These are phyloP conservation scores for Holothuria scabra DNA, from an alignment of 53 echinoderm and acorn worm genomes.

Conservation along the genomic window DNA sequence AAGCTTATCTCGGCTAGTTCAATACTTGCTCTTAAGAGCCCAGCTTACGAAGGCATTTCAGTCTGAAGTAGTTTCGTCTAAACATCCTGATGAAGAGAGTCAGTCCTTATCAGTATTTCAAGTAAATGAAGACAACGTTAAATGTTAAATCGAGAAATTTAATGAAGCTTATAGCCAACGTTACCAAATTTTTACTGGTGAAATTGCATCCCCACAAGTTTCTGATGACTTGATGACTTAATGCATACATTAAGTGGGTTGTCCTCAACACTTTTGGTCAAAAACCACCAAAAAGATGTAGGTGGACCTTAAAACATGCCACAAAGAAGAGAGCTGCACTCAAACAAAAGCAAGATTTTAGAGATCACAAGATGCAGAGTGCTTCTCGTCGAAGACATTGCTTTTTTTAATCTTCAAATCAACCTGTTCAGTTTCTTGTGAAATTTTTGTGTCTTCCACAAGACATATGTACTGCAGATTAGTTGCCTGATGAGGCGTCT, in stretches of 20 bases:
- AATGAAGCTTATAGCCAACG: neutral
- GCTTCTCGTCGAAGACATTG: constrained; percentile 9
- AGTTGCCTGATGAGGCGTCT: constrained; percentile 8
- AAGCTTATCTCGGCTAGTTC: neutral
- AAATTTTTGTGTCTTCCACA: constrained; percentile 20
- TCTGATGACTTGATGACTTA: too few relatives aligned
- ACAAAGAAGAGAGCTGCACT: neutral
- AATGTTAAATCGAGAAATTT: neutral
- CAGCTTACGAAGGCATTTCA: neutral
- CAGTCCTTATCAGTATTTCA: neutral
- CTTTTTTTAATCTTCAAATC: constrained; percentile 20
- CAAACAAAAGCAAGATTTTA: constrained; percentile 13
- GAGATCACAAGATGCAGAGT: constrained; percentile 20
- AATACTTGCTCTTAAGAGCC: neutral
- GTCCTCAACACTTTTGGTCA: constrained; percentile 17
- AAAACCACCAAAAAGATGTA: neutral
- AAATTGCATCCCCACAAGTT: neutral
- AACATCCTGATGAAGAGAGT: neutral
- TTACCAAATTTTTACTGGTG: constrained; percentile 34
- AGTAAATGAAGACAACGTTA: constrained; percentile 6
- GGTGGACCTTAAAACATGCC: neutral
- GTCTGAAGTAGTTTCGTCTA: neutral
- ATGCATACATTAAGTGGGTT: constrained; percentile 12
- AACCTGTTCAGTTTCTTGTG: constrained; percentile 25
- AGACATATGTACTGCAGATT: constrained; percentile 17